phyloP scores from a whole-genome alignment of 2,797 vertebrate genomes.

The Oreochromis mossambicus region DNA sequence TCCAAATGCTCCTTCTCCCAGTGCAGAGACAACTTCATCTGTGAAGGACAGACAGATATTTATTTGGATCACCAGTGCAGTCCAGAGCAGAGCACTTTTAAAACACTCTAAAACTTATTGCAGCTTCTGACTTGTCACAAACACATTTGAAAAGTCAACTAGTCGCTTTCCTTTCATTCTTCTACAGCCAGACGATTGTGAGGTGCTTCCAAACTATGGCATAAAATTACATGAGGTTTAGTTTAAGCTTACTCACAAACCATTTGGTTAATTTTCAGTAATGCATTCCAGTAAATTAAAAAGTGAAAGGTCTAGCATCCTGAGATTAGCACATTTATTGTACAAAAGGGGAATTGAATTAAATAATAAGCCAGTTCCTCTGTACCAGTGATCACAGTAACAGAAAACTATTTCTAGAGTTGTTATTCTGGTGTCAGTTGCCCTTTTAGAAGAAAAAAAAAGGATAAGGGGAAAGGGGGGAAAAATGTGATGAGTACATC shows the following conservation, averaged over 20 bases:
- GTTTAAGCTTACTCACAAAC: neutral
- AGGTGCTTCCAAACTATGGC: accelerated
- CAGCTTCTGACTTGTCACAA: neutral
- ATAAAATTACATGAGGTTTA: neutral
- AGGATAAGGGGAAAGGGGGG: slow-evolving; percentile 53
- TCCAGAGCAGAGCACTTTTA: neutral
- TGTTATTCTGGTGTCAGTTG: neutral
- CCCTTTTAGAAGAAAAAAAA: neutral
- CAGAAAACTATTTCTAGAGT: neutral
- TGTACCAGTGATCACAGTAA: neutral
- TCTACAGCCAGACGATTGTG: neutral
- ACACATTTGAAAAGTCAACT: neutral
- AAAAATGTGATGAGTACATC: slow-evolving; percentile 82
- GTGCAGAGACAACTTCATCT: slow-evolving; percentile 90
- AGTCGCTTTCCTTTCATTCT: neutral
- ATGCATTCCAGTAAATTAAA: neutral
- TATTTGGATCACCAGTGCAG: neutral
- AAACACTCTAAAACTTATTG: neutral
- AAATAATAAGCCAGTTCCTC: neutral
- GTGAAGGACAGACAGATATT: slow-evolving; percentile 10
- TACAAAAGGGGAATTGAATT: neutral
- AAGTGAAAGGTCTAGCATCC: accelerated
- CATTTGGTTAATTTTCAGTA: neutral
- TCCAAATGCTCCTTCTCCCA: slow-evolving; percentile 93
- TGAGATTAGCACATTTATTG: neutral